Evolutionary conservation across 2,113 vertebrate genomes (phyloP).

Genomic region (Pygoscelis antarcticus): DNA sequence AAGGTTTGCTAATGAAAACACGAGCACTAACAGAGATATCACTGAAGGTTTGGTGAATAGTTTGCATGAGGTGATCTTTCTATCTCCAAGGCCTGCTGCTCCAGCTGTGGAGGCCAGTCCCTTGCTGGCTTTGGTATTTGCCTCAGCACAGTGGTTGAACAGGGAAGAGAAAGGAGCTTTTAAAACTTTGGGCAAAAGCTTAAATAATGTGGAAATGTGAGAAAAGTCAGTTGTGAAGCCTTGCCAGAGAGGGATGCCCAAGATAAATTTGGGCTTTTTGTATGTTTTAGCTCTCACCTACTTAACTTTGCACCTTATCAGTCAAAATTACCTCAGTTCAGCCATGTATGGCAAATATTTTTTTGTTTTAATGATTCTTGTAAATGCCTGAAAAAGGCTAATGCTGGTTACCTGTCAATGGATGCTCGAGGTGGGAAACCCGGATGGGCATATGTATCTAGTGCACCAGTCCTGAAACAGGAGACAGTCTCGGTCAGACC

Average conservation of each 20-base stretch:
- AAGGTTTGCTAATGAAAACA: background rate
- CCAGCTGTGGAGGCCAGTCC: background rate
- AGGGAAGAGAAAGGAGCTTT: background rate
- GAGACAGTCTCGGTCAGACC: fast-evolving
- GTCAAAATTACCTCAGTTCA: background rate
- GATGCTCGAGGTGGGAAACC: too few relatives aligned
- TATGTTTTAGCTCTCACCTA: background rate
- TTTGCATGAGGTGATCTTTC: background rate
- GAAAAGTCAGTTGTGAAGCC: background rate
- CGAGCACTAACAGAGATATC: fast-evolving
- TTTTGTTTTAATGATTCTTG: background rate
- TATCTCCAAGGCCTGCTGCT: background rate
- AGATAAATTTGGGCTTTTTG: fast-evolving
- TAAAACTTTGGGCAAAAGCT: background rate
- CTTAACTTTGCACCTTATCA: background rate
- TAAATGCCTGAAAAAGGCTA: background rate
- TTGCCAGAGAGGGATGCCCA: background rate
- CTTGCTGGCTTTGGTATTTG: background rate
- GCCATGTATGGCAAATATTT: fast-evolving
- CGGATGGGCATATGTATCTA: fast-evolving
- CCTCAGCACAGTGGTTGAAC: fast-evolving
- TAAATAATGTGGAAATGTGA: too few relatives aligned
- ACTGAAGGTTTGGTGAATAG: background rate
- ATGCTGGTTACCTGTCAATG: background rate
- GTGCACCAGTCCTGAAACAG: background rate